Base-by-base conservation (phyloP, 1,140 invertebrate genomes). In the Formica selysi region DNA sequence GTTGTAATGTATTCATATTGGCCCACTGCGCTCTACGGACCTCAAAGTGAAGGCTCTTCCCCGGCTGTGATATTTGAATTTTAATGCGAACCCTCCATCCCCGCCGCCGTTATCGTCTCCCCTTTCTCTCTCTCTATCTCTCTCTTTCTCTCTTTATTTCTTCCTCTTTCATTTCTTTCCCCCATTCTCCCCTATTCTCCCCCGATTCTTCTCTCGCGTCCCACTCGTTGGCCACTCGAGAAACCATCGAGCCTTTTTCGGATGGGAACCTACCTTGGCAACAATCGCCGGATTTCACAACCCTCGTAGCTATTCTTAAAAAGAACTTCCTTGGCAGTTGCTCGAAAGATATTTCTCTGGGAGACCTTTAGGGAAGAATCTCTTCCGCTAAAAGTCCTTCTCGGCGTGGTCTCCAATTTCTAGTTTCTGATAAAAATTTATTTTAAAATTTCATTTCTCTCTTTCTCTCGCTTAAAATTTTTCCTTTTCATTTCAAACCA, bases 1-100 rank as follows among this genome's bases (percentile, higher is more conserved):
- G 91, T 86, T 85, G 86, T 92, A 93, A 93, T 92, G 91, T 93
- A 93, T 93, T 93, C 92, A 92, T 92, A 93, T 93, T 92, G 92
- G 91, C 86, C 67, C 86, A 73, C 76, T 88, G 67, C 80, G 78
- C 89, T 90, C 73, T 83, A 67, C 70, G 87, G 78, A 91, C 67
- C 88, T 92, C 90, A 91, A 90, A 91, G 90, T 84, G 87, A 89
- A 81, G 89, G 83, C 76, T 88, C 88, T 87, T 73, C 79, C 80
- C 62, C 87, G 65, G 70, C 85, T 71, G 83, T 87, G 90, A 91
- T 92, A 92, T 93, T 93, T 92, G 92, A 93, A 93, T 93, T 93
- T 93, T 93, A 93, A 93, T 93, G 90, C 78, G 76, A 70, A 67
- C 79, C 76, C 13, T 44, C 67, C 59, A 38, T 59, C 62, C 29